phyloP scores from a whole-genome alignment of 1,140 invertebrate genomes.

The Bombus consobrinus region DNA sequence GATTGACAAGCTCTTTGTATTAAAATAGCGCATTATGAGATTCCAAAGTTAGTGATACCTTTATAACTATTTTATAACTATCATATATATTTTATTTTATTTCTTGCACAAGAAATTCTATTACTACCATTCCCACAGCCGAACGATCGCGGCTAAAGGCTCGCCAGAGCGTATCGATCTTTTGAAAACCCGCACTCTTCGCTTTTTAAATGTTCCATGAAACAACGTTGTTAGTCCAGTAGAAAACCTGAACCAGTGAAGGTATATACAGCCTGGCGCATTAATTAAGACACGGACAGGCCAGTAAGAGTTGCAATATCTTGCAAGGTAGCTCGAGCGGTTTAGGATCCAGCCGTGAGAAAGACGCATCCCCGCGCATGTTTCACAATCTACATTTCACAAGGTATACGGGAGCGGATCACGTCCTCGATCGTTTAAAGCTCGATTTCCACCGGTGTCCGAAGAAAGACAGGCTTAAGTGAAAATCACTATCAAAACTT shows the following conservation, averaged over 20 bases:
- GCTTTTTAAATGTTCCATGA: neutral
- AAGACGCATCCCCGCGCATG: conserved; percentile 18
- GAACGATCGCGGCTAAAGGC: neutral
- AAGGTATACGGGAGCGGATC: conserved; percentile 18
- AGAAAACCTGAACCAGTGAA: neutral
- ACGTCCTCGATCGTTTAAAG: conserved; percentile 5
- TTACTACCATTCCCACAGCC: conserved; percentile 10
- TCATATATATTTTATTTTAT: neutral
- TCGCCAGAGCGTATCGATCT: neutral
- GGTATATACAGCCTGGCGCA: neutral
- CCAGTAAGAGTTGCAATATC: neutral
- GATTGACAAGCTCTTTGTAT: too few relatives aligned
- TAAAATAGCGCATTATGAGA: neutral
- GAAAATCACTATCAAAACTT: neutral
- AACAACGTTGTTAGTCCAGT: neutral
- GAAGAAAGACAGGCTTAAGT: neutral
- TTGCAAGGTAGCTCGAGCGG: neutral
- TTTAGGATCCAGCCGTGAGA: conserved; percentile 41
- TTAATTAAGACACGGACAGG: conserved; percentile 32
- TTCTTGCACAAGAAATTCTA: neutral
- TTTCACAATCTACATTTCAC: conserved; percentile 37
- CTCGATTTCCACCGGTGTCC: neutral
- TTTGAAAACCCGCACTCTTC: neutral
- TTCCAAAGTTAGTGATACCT: neutral
- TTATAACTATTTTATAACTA: neutral